Base-by-base conservation (phyloP, 2,797 vertebrate genomes). In the Garrulus glandarius region DNA sequence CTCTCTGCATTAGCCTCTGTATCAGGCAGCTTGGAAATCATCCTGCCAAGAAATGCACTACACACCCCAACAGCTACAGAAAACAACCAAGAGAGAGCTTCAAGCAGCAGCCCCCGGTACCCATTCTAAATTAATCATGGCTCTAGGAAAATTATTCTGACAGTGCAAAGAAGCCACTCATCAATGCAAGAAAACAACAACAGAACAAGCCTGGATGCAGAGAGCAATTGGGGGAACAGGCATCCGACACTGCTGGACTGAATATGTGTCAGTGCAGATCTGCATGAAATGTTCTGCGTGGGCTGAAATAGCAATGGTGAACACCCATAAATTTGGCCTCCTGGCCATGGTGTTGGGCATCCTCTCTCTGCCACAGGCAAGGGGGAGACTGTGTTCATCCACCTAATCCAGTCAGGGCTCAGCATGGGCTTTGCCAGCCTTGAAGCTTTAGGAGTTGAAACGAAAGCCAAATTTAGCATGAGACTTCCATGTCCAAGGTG, bases 371-470 rank as follows among this genome's bases (percentile, higher is more conserved):
- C 44, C 44, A 30, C 2, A 13, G 1, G 3, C 26, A 32, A 10
- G 0, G 1, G 13, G 5, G 14, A 70, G 1, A 30, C 13, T 9
- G 0, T 6, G 4, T 19, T 67, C 30, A 18, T 46, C 76, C 17
- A 20, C 19, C 36, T 27, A 16, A 92, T 12, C 24, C 59, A 68
- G n/a, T 32, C 11, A 5, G 22, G n/a, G 13, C 61, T 44, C 22
- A 3, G 4, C 1, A 0, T 15, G 43, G 16, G 15, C 30, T 53
- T 49, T 43, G 19, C n/a, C 47, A 74, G 13, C 43, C 24, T 49
- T 13, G 9, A 75, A 69, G 57, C 55, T 79, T 49, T 46, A 30
- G 10, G 41, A 74, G 24, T 27, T 70, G n/a, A 64, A 95, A 63
- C 12, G 36, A 77, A 85, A 46, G 19, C 26, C 67, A 63, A 43